phyloP scores from a whole-genome alignment of 2,113 vertebrate species.

The Pao palembangensis region DNA sequence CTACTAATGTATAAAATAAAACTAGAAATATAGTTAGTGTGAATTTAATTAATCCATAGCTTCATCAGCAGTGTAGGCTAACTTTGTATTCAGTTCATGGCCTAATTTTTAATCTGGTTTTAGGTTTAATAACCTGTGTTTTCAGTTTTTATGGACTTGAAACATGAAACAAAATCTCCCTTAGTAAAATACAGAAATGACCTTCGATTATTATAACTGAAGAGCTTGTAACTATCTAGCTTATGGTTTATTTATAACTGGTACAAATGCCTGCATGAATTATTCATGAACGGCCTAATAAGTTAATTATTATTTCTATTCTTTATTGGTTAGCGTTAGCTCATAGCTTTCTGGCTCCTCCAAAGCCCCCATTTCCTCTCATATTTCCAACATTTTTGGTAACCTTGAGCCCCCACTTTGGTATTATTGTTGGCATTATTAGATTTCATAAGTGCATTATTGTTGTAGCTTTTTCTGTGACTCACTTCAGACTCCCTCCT shows the following conservation, averaged over 20 bases:
- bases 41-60: too few species aligned
- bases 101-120: too few species aligned
- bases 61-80: too few species aligned
- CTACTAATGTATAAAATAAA: too few species aligned
- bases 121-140: too few species aligned
- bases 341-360: neutral
- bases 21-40: too few species aligned
- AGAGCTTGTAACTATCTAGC: neutral
- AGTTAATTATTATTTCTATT: neutral
- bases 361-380: neutral
- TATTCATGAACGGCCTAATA: conserved; percentile 14
- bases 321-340: neutral
- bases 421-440: too few species aligned
- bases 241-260: neutral
- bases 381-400: neutral
- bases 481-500: conserved; percentile 23
- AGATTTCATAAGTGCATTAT: conserved; percentile 1
- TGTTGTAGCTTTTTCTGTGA: neutral
- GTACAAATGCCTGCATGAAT: conserved; percentile 11
- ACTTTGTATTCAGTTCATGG: too few species aligned
- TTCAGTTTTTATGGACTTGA: too few species aligned
- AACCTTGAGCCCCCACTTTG: neutral
- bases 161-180: too few species aligned
- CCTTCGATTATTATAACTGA: too few species aligned
- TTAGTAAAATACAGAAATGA: too few species aligned